Evolutionary conservation across 2,888 invertebrate species (phyloP).

Genomic region (Pollenia griseotomentosa): DNA sequence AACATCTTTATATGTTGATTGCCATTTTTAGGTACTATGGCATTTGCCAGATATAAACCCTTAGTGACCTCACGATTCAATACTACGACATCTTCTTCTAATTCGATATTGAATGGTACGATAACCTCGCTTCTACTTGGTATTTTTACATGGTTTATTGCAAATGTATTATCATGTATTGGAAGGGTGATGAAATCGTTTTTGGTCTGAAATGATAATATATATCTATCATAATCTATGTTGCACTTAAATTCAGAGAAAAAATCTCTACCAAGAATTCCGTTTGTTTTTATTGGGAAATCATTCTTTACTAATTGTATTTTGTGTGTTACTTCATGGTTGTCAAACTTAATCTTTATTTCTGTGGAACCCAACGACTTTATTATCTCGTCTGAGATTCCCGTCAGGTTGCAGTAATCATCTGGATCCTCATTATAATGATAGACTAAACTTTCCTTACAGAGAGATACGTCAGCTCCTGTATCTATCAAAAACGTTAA

Average conservation of each 20-base stretch:
- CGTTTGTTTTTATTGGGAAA: conserved; percentile 52
- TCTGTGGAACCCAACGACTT: conserved; percentile 25
- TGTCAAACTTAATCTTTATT: conserved; percentile 15
- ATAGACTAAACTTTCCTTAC: conserved; percentile 26
- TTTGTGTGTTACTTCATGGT: neutral
- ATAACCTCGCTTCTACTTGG: too few relatives aligned
- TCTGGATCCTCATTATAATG: conserved; percentile 34
- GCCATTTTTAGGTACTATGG: neutral
- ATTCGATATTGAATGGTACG: too few relatives aligned
- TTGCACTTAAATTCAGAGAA: conserved; percentile 17
- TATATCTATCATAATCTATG: too few relatives aligned
- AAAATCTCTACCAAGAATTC: conserved; percentile 60
- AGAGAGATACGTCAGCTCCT: conserved; percentile 45
- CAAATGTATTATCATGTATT: too few relatives aligned
- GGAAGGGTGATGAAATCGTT: too few relatives aligned
- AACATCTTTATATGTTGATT: neutral
- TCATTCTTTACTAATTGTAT: conserved; percentile 38
- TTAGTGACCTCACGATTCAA: too few relatives aligned
- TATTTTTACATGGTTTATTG: too few relatives aligned
- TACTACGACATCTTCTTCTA: too few relatives aligned
- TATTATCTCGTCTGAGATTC: conserved; percentile 38
- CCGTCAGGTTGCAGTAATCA: conserved; percentile 23
- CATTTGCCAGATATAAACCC: too few relatives aligned
- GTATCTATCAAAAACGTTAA: conserved; percentile 35
- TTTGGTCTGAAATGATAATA: too few relatives aligned